Evolutionary conservation across 1,140 invertebrate genomes (phyloP).

Genomic region (Lethrus apterus): DNA sequence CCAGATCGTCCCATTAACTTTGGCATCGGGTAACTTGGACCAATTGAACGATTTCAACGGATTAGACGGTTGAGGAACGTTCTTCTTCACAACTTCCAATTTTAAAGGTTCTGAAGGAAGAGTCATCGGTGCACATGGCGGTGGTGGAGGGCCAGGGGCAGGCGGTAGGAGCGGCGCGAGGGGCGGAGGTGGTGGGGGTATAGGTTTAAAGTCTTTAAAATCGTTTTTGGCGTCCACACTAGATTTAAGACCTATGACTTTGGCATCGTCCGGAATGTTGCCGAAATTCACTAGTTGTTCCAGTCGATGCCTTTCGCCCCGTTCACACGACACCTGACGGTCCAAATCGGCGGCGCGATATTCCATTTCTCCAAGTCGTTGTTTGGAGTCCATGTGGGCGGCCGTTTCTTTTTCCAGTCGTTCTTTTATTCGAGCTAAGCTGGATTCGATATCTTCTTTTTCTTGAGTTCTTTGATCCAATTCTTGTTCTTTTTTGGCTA

Average conservation of each 20-base stretch:
- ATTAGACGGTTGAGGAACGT: conserved; percentile 82
- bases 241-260: conserved; percentile 49
- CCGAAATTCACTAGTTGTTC: conserved; percentile 81
- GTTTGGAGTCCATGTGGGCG: conserved; percentile 77
- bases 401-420: conserved; percentile 85
- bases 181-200: conserved; percentile 53
- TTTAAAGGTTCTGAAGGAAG: conserved; percentile 51
- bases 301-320: conserved; percentile 70
- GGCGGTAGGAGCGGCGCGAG: conserved; percentile 48
- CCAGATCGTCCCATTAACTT: conserved; percentile 88
- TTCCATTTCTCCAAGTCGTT: conserved; percentile 67
- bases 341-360: conserved; percentile 65
- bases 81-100: conserved; percentile 55
- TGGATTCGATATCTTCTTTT: conserved; percentile 85
- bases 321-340: conserved; percentile 70
- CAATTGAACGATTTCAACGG: conserved; percentile 97
- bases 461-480: conserved; percentile 82
- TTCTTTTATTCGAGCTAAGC: conserved; percentile 75
- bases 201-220: conserved; percentile 42
- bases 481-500: conserved; percentile 91
- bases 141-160: conserved; percentile 44
- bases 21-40: conserved; percentile 87
- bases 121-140: conserved; percentile 47
- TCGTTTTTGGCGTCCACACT: conserved; percentile 42
- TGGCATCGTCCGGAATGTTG: conserved; percentile 87